These are phyloP conservation scores for Streblospio benedicti DNA, from an alignment of 1,140 invertebrate species.

Conservation along the genomic window DNA sequence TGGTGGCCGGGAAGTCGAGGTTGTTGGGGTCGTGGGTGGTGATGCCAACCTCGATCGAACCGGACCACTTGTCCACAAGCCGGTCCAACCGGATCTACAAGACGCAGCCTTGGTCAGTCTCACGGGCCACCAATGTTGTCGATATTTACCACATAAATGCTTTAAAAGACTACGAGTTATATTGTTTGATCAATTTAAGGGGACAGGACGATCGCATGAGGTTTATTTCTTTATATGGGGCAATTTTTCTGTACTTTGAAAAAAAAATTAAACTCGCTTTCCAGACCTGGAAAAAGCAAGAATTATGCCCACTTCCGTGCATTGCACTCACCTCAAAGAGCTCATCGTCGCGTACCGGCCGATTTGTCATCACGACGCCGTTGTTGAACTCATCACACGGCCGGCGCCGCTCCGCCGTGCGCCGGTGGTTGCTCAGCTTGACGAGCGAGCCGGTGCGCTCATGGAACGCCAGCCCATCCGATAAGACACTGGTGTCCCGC, in stretches of 20 bases:
- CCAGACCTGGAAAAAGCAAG: too few relatives aligned
- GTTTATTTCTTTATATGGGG: too few relatives aligned
- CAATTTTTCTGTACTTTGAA: too few relatives aligned
- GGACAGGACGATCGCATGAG: too few relatives aligned
- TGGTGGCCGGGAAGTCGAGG: conserved; percentile 87
- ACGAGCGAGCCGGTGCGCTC: conserved; percentile 77
- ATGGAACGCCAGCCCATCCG: conserved; percentile 68
- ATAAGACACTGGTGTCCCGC: background rate
- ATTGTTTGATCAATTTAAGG: too few relatives aligned
- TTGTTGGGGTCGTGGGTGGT: conserved; percentile 83
- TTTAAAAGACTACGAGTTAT: too few relatives aligned
- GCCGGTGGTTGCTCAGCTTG: conserved; percentile 76
- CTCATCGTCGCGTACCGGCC: conserved; percentile 56
- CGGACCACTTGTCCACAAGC: conserved; percentile 85
- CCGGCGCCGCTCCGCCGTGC: conserved; percentile 67
- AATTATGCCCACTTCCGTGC: too few relatives aligned
- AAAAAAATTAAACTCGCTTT: too few relatives aligned
- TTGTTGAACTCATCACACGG: conserved; percentile 64
- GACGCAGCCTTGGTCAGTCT: conserved; percentile 45
- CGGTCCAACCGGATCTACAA: conserved; percentile 88
- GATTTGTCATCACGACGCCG: conserved; percentile 72
- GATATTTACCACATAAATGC: too few relatives aligned
- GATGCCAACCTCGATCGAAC: conserved; percentile 86
- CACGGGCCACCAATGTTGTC: too few relatives aligned
- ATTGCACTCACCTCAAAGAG: conserved; percentile 83